Conservation (phyloP, 2,113 vertebrate species). For the Panthera uncia region DNA sequence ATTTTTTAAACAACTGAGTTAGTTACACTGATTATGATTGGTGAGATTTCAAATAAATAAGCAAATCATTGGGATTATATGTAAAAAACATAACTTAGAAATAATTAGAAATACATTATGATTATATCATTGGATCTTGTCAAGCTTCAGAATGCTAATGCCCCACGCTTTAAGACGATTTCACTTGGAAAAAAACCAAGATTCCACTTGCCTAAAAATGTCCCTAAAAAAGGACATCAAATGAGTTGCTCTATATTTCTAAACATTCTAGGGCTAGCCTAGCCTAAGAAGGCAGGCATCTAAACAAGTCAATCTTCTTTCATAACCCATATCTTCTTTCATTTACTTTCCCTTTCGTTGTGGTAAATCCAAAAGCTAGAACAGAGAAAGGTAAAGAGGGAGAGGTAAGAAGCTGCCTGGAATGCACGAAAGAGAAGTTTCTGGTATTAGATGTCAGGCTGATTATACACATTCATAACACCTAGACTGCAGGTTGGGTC, state of each 20-base stretch:
- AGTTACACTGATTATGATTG: neutral
- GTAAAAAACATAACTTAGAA: neutral
- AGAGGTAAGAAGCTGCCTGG: neutral
- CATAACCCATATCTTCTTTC: neutral
- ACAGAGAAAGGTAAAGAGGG: neutral
- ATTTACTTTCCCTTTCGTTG: neutral
- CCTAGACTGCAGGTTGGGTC: neutral
- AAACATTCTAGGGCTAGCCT: neutral
- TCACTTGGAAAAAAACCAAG: neutral
- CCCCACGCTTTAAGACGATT: neutral
- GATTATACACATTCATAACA: neutral
- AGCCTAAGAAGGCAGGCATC: neutral
- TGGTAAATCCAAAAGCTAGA: neutral
- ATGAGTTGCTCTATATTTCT: neutral
- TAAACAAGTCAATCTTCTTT: neutral
- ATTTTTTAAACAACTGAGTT: neutral
- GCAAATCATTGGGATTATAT: neutral
- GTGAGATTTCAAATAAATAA: constrained; percentile 6
- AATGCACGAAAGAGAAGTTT: neutral
- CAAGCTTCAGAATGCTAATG: neutral
- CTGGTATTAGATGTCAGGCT: neutral
- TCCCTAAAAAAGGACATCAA: neutral
- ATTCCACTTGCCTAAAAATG: neutral
- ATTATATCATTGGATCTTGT: neutral
- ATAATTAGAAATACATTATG: neutral